Evolutionary conservation across 2,113 vertebrate species (phyloP), one percentile per base, ranked within the genome.

Genomic region (Agapornis roseicollis): DNA sequence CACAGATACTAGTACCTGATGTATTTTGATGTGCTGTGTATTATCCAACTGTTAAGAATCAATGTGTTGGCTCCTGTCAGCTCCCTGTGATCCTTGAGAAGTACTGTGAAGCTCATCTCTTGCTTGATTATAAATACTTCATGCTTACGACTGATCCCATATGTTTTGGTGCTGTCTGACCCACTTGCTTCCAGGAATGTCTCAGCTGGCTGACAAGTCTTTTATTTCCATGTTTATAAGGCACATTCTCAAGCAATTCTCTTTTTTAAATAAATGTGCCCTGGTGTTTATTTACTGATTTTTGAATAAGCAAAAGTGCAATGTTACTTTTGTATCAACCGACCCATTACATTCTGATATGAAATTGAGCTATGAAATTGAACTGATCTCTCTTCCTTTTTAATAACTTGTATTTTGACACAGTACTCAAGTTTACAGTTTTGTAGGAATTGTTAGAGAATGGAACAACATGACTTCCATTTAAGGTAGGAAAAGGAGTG

Each of bases 101-200:
- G n/a, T 87, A 11, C 47, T 82, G 61, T 79, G 78, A 95, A 88
- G 20, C 74, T 91, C 33, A 47, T 87, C 33, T 89, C 78, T 79
- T 39, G 27, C 79, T 80, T 88, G 63, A 60, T 93, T 93, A 84
- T 87, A 91, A 94, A 92, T 94, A 89, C 44, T 52, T 95, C 69
- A 63, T 70, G 33, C 31, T 80, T 77, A 77, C 86, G 88, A 93
- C 50, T 85, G 68, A 70, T 93, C 53, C 72, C 89, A 88, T 91
- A 86, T 88, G 85, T 92, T 93, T 87, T 53, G 39, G 22, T 93
- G 74, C 81, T 91, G 73, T 39, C 61, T 77, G 71, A 93, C 79
- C 84, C 52, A 88, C 50, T 83, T 74, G 22, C 31, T 96, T 94
- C 82, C 68, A 93, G 78, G 94, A 91, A 88, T 63, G 29, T 85